Conservation (phyloP, 2,113 vertebrate genomes). For the Xiphophorus hellerii region DNA sequence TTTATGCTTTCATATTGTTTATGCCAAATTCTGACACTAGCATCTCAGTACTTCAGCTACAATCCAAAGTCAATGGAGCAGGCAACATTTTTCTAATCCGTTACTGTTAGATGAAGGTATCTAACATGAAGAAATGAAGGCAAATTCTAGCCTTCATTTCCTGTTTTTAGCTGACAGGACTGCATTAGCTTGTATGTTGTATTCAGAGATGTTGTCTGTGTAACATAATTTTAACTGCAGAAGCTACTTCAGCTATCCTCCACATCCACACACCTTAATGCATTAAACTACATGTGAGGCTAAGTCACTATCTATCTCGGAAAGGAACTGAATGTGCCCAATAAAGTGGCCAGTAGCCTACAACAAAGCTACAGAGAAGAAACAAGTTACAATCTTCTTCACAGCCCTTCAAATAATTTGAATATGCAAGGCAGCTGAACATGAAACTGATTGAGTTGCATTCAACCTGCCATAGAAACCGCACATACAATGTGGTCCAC, state of each 20-base stretch:
- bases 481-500: no score
- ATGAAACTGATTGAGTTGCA: not conserved
- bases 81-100: not conserved
- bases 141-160: not conserved
- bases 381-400: not conserved
- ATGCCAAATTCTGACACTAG: not conserved
- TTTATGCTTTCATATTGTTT: not conserved
- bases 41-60: not conserved
- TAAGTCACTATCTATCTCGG: no score
- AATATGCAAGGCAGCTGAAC: not conserved
- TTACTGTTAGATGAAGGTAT: not conserved
- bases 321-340: no score
- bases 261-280: not conserved
- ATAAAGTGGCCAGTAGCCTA: not conserved
- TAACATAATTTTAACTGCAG: not conserved
- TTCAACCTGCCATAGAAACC: not conserved
- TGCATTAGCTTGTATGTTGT: not conserved
- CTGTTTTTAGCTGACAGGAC: not conserved
- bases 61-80: not conserved
- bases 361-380: not conserved
- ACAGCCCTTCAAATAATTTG: not conserved
- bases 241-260: no score
- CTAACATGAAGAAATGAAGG: no score
- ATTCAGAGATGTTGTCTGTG: not conserved
- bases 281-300: not conserved